phyloP scores from a whole-genome alignment of 53 echinoderm and acorn worm species.

The Zoroaster sp. region DNA sequence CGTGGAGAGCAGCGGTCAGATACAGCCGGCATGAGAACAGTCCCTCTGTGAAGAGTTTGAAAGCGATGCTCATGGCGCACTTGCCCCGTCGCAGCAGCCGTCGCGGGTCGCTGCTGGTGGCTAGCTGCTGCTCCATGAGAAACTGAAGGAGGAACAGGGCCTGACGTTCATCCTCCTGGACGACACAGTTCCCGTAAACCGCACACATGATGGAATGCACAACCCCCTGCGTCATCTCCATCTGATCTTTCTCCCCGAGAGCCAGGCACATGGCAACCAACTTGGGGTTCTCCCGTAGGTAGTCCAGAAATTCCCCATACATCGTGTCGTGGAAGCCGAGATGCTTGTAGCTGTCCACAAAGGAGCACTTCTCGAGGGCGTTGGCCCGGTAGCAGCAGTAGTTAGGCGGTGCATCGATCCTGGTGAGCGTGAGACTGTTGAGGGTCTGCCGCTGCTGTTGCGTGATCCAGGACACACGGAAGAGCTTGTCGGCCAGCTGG shows the following conservation, averaged over 20 bases:
- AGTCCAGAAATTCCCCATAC: constrained; percentile 83
- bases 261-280: constrained; percentile 73
- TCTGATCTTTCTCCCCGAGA: constrained; percentile 66
- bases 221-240: constrained; percentile 48
- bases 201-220: constrained; percentile 78
- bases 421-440: constrained; percentile 77
- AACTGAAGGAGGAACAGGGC: constrained; percentile 79
- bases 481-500: constrained; percentile 79
- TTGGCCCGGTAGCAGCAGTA: constrained; percentile 94
- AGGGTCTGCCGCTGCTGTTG: constrained; percentile 92
- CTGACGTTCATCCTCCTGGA: constrained; percentile 81
- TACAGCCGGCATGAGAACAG: constrained; percentile 86
- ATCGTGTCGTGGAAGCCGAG: constrained; percentile 78
- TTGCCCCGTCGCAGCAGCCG: constrained; percentile 76
- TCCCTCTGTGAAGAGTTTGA: constrained; percentile 88
- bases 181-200: constrained; percentile 87
- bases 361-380: constrained; percentile 81
- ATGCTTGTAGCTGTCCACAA: constrained; percentile 85
- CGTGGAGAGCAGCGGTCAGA: constrained; percentile 92
- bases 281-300: constrained; percentile 79
- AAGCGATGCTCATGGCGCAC: constrained; percentile 80
- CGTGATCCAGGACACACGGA: constrained; percentile 88
- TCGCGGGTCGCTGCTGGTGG: constrained; percentile 80
- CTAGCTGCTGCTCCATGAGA: constrained; percentile 80
- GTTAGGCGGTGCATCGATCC: constrained; percentile 77